Base-by-base conservation (phyloP, 2,888 invertebrate genomes). In the Hyalella azteca region DNA sequence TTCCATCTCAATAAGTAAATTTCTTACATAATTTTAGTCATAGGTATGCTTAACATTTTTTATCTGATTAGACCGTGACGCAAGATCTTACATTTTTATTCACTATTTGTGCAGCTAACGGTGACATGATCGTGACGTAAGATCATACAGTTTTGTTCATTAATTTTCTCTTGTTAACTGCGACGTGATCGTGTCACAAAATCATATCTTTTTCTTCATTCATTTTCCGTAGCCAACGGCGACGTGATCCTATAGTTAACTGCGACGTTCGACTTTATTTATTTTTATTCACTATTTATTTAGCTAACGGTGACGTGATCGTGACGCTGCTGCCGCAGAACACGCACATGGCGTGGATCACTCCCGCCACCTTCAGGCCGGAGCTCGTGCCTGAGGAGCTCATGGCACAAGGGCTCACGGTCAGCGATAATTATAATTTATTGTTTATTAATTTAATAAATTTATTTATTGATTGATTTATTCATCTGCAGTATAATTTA, bases 341-440 rank as follows among this genome's bases (percentile, higher is more conserved):
- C 88, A 92, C 94, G 9, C 92, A 91, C 87, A 94, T 94, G 92
- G 95, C 96, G 79, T 96, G 96, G 96, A 91, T 96, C 78, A 95
- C 96, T 15, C 94, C 95, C 77, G 96, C 96, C 81, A 92, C 92
- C 87, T 96, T 96, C 89, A 92, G 95, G 86, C 96, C 96, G 84
- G 96, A 96, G 90, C 90, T 96, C 84, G 96, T 96, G 81, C 96
- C 96, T 78, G 96, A 96, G 89, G 96, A 96, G 88, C 89, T 96
- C 76, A 96, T 96, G 96, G 96, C 95, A 48, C 95, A 95, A 89
- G 95, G 95, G 79, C 89, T 96, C 86, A 95, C 95, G 80, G 96
- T 96, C 89, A 91, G 91, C 89, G 82, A 39, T 36, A n/a, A n/a
- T n/a, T n/a, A n/a, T n/a, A n/a, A n/a, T n/a, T n/a, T n/a, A n/a